Evolutionary conservation across 2,888 invertebrate genomes (phyloP).

Genomic region (Odontocolon sp.): DNA sequence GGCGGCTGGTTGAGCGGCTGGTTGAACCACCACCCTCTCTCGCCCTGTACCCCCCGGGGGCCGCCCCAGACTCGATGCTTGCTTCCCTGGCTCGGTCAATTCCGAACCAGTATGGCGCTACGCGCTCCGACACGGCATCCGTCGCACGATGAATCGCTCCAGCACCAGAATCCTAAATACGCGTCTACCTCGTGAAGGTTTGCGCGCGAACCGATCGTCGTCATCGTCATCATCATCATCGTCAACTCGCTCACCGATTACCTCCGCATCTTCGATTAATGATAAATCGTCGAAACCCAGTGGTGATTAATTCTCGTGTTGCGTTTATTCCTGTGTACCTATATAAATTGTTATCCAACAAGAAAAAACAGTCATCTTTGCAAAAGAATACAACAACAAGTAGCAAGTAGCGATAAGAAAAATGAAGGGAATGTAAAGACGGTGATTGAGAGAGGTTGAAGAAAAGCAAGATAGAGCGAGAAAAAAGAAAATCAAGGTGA

Average conservation of each 20-base stretch:
- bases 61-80: conserved; percentile 69
- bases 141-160: conserved; percentile 61
- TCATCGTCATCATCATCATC: conserved; percentile 30
- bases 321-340: neutral
- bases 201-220: conserved; percentile 59
- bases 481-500: conserved; percentile 1
- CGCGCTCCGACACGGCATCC: conserved; percentile 74
- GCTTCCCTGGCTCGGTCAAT: conserved; percentile 77
- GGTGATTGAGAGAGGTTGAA: neutral
- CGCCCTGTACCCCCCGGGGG: conserved; percentile 57
- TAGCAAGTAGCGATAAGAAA: neutral
- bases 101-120: conserved; percentile 79
- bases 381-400: neutral
- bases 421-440: neutral
- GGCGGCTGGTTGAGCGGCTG: conserved; percentile 28
- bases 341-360: neutral
- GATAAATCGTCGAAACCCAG: neutral
- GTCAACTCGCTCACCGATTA: neutral
- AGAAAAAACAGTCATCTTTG: neutral
- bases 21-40: conserved; percentile 55
- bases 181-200: conserved; percentile 52
- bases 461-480: neutral
- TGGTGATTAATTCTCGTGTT: neutral
- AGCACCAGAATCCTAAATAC: conserved; percentile 54
- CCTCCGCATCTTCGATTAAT: neutral